A percentile compares a stretch with the other conserved stretches of the same genome.
Conservation (phyloP, 2,797 vertebrate species). For the Xenentodon cancila region DNA sequence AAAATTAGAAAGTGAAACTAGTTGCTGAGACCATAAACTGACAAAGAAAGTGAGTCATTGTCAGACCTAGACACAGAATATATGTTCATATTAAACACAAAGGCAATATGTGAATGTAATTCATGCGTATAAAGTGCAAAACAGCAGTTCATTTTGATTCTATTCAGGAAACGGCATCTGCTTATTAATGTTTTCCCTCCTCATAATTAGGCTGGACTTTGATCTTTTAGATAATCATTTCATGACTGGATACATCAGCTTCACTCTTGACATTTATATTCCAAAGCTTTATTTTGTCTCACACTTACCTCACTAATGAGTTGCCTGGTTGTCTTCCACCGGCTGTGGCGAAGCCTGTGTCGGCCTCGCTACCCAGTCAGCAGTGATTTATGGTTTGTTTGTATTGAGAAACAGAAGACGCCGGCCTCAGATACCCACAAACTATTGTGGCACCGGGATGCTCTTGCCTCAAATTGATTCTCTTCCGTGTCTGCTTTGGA, state of each 20-base stretch:
- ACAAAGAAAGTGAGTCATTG: too few species aligned
- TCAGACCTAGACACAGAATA: too few species aligned
- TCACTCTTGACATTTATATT: slow-evolving; percentile 29
- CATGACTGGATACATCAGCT: slow-evolving; percentile 11
- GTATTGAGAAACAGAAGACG: slow-evolving; percentile 63
- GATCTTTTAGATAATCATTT: neutral
- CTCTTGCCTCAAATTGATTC: slow-evolving; percentile 74
- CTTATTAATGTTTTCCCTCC: neutral
- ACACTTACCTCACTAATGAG: slow-evolving; percentile 44
- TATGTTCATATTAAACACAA: too few species aligned
- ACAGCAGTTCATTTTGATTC: neutral
- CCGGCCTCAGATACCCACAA: slow-evolving; percentile 65
- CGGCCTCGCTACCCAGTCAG: slow-evolving; percentile 58
- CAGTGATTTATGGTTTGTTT: slow-evolving; percentile 80
- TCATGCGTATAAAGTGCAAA: too few species aligned
- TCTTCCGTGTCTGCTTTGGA: slow-evolving; percentile 68
- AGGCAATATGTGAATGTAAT: too few species aligned
- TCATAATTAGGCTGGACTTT: neutral
- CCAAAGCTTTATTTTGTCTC: slow-evolving; percentile 21
- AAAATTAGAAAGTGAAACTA: too few species aligned
- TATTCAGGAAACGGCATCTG: neutral
- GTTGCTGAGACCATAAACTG: too few species aligned
- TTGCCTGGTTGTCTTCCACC: slow-evolving; percentile 38
- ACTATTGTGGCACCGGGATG: slow-evolving; percentile 58
- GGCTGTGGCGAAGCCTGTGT: slow-evolving; percentile 28